Conservation (phyloP, 2,888 invertebrate genomes). For the Lysandra bellargus region DNA sequence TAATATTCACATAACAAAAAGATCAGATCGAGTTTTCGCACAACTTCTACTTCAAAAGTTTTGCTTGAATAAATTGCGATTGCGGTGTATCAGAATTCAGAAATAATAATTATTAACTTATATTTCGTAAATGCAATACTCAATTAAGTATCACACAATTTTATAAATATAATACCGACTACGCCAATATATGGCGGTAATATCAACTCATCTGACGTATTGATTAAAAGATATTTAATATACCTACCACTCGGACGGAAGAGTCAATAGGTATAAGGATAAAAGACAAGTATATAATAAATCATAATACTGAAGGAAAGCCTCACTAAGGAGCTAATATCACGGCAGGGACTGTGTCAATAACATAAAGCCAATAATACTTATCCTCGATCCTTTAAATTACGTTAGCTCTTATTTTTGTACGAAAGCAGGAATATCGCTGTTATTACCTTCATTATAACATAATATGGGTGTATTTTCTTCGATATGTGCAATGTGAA, state of each 20-base stretch:
- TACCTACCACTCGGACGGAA: constrained; percentile 1
- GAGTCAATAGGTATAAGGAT: constrained; percentile 21
- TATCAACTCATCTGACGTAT: neutral
- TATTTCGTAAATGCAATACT: neutral
- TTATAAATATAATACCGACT: neutral
- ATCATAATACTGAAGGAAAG: constrained; percentile 14
- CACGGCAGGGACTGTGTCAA: constrained; percentile 20
- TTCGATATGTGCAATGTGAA: neutral
- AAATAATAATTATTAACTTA: neutral
- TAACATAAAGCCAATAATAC: constrained; percentile 15
- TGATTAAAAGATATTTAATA: constrained; percentile 22
- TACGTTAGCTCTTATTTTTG: neutral
- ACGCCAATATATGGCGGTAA: neutral
- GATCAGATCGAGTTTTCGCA: neutral
- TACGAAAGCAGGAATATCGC: neutral
- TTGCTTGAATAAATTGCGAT: neutral
- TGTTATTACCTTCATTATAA: neutral
- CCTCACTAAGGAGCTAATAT: constrained; percentile 26
- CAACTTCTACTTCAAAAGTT: neutral
- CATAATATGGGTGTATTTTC: neutral
- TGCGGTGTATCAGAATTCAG: neutral
- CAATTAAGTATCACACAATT: neutral
- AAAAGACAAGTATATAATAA: constrained; percentile 12
- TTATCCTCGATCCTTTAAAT: constrained; percentile 17
- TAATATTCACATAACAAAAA: neutral